Evolutionary conservation across 2,113 vertebrate species (phyloP).

Genomic region (Etia nguti): DNA sequence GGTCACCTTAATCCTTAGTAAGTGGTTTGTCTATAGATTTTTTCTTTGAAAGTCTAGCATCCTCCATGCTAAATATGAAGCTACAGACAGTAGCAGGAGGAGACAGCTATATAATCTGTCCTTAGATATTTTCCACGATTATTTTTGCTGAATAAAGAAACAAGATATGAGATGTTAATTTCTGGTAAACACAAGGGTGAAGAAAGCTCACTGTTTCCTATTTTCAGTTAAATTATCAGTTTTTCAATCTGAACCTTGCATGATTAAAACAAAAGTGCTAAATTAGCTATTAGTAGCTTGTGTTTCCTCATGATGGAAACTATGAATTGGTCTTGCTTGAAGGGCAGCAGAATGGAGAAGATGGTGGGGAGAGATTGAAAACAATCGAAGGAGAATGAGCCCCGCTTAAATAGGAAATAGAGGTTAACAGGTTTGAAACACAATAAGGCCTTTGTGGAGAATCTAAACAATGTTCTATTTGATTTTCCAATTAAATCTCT

Average conservation of each 20-base stretch:
- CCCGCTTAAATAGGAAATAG: not conserved
- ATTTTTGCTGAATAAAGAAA: not conserved
- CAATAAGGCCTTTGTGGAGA: constrained; percentile 15
- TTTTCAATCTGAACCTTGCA: not conserved
- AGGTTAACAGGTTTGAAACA: constrained; percentile 24
- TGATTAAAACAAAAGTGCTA: not conserved
- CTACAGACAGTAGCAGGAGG: not conserved
- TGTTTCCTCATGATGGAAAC: not conserved
- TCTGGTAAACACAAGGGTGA: not conserved
- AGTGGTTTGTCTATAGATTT: not conserved
- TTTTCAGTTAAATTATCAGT: not conserved
- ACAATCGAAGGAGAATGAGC: not conserved
- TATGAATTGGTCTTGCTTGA: constrained; percentile 1
- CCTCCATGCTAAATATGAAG: not conserved
- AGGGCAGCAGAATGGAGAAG: not conserved
- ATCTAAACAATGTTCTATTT: constrained; percentile 27
- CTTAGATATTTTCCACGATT: not conserved
- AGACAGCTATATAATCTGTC: not conserved
- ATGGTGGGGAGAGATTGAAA: constrained; percentile 14
- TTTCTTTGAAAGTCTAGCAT: not conserved
- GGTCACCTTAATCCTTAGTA: not conserved
- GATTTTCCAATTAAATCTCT: constrained; percentile 46
- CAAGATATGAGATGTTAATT: not conserved
- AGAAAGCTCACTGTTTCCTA: not conserved
- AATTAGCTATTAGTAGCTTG: not conserved